A percentile compares a stretch with the other conserved stretches of the same genome.
phyloP scores from a whole-genome alignment of 2,113 vertebrate species.

The Tachuris rubrigastra region DNA sequence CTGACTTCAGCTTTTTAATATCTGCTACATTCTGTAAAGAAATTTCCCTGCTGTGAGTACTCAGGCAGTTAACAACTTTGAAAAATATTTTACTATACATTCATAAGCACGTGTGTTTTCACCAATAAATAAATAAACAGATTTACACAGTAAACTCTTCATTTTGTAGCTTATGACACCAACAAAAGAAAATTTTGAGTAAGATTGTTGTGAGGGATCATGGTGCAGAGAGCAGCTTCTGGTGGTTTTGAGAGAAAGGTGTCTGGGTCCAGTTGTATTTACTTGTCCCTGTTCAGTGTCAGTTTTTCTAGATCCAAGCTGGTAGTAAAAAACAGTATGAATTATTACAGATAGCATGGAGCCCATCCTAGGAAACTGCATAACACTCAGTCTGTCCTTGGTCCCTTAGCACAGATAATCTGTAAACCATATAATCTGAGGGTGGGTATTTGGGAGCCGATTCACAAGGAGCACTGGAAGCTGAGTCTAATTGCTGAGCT shows the following conservation, averaged over 20 bases:
- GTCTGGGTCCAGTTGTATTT: not conserved
- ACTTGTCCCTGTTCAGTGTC: not conserved
- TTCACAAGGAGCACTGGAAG: not conserved
- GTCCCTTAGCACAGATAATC: not conserved
- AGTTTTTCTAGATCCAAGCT: not conserved
- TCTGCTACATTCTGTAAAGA: slow-evolving; percentile 89
- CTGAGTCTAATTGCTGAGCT: not conserved
- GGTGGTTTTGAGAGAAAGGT: not conserved
- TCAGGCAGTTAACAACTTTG: not conserved
- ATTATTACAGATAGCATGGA: not conserved
- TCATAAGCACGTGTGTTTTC: slow-evolving; percentile 1
- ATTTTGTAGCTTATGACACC: not conserved
- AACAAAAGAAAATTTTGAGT: not conserved
- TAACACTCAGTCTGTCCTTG: not conserved
- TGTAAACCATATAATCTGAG: not conserved
- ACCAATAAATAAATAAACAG: not conserved
- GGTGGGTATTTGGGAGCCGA: not conserved
- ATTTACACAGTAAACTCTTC: not conserved
- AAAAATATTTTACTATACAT: not conserved
- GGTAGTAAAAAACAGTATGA: not conserved
- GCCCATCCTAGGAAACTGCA: not conserved
- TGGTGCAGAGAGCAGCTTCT: not conserved
- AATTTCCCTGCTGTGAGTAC: slow-evolving; percentile 19
- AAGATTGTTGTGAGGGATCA: not conserved
- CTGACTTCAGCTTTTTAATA: slow-evolving; percentile 95